Evolutionary conservation across 1,140 invertebrate genomes (phyloP), one percentile per base, ranked within the genome.

Genomic region (Sesamia nonagrioides): DNA sequence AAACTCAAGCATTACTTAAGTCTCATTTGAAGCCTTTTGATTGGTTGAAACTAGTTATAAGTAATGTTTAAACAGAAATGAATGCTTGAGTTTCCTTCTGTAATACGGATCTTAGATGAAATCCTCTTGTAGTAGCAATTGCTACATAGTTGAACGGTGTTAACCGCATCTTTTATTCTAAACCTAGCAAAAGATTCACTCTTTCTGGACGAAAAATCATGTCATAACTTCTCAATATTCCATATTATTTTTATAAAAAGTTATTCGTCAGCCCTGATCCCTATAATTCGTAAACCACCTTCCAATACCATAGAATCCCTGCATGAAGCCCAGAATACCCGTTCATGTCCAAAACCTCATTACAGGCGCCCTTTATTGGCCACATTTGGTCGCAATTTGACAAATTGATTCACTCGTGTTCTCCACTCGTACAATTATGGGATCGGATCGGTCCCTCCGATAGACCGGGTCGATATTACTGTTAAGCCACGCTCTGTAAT

Each of bases 381-480:
- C 85, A 84, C 84, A 86, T 84, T 88, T 73, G 86, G 79, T 33
- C 80, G 75, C 84, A 80, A 88, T 88, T 87, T 87, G 88, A 87
- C 86, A 89, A 88, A 84, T 88, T 86, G 84, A 85, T 85, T 83
- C 82, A 61, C 45, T 78, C 71, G 50, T 54, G 76, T 74, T 77
- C 75, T 72, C 82, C 79, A 78, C 84, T 82, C 66, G 66, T 75
- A 84, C 84, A 84, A 86, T 86, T 87, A 84, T 81, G 74, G 79
- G 79, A 77, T 48, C 66, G 45, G 77, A 83, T 79, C 81, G 82
- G 80, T 13, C 42, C 54, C 58, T 35, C 50, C 21, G 82, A 84
- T 84, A 84, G 35, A 76, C 66, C 18, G 17, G 48, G 40, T 50
- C 17, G 60, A 75, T 58, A 71, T 84, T 78, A 58, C 27, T 80